Percentiles rank a stretch among this genome's conserved stretches.
Evolutionary conservation across 64 coral and sea anemone species (phyloP).

Genomic region (Montipora foliosa): DNA sequence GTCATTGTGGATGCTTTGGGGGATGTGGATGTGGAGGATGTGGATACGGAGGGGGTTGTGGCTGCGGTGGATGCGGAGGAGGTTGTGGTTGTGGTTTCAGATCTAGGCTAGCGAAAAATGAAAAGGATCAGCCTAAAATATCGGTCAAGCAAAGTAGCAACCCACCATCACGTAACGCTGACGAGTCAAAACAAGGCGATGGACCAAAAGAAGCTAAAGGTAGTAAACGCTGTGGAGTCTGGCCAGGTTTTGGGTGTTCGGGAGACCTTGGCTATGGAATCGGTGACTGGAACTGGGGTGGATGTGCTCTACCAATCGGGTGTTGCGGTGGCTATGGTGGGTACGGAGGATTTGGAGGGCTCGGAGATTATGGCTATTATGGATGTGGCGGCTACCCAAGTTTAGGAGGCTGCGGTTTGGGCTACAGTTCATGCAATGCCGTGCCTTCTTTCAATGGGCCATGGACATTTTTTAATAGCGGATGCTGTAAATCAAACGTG

Average conservation of each 20-base stretch:
- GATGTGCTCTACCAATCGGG: conserved; percentile 17
- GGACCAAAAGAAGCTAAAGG: conserved; percentile 1
- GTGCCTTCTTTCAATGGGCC: neutral
- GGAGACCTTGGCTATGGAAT: conserved; percentile 32
- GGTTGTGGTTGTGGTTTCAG: conserved; percentile 32
- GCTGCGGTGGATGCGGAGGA: conserved; percentile 21
- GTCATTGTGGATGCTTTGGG: conserved; percentile 10
- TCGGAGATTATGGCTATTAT: neutral
- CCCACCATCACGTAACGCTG: neutral
- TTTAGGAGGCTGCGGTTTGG: neutral
- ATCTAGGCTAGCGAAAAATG: conserved; percentile 21
- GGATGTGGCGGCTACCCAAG: conserved; percentile 7
- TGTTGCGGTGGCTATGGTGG: conserved; percentile 36
- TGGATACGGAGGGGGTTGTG: conserved; percentile 28
- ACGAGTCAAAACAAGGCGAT: neutral
- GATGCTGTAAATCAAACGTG: conserved; percentile 54
- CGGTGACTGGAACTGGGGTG: conserved; percentile 43
- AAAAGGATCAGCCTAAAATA: conserved; percentile 1
- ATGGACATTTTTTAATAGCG: conserved; percentile 40
- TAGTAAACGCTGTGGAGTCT: conserved; percentile 19
- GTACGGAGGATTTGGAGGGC: neutral
- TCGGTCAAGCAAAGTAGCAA: neutral
- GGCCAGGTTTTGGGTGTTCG: conserved; percentile 16
- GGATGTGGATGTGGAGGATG: conserved; percentile 24
- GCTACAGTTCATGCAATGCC: neutral